Conservation (phyloP, 2,888 invertebrate species). For the Amphimallon solstitiale region DNA sequence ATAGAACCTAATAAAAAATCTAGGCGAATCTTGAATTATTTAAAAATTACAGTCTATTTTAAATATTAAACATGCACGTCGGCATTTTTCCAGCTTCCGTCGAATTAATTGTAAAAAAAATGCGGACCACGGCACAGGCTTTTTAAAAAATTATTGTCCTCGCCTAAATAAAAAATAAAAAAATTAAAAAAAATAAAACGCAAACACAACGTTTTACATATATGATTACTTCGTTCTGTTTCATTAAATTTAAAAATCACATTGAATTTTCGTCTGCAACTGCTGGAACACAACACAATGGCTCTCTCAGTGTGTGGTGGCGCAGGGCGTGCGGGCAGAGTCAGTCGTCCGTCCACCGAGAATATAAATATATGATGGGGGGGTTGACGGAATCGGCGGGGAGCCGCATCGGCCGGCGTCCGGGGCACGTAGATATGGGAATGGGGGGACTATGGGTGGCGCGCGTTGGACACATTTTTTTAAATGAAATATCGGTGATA, state of each 20-base stretch:
- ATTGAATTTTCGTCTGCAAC: slow-evolving; percentile 61
- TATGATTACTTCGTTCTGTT: slow-evolving; percentile 59
- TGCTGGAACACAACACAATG: slow-evolving; percentile 34
- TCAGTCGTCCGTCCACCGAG: slow-evolving; percentile 58
- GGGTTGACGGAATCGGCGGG: slow-evolving; percentile 41
- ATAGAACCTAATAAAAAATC: too few relatives aligned
- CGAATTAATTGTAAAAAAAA: slow-evolving; percentile 38
- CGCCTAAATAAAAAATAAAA: too few relatives aligned
- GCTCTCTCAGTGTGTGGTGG: background rate
- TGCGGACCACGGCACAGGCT: background rate
- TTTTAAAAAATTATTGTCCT: slow-evolving; percentile 31
- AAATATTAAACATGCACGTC: slow-evolving; percentile 37
- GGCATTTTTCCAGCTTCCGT: slow-evolving; percentile 30
- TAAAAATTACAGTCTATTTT: too few relatives aligned
- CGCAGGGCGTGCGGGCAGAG: too few relatives aligned
- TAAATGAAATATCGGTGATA: slow-evolving; percentile 65
- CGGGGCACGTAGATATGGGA: background rate
- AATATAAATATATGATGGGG: slow-evolving; percentile 65
- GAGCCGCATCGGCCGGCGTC: background rate
- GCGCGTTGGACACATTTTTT: slow-evolving; percentile 63
- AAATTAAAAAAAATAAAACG: slow-evolving; percentile 54
- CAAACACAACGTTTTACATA: slow-evolving; percentile 62
- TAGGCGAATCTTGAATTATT: too few relatives aligned
- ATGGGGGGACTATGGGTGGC: background rate
- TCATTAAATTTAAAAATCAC: slow-evolving; percentile 64